Base-by-base conservation (phyloP, 2,888 invertebrate genomes). In the Coecobrya sp. region DNA sequence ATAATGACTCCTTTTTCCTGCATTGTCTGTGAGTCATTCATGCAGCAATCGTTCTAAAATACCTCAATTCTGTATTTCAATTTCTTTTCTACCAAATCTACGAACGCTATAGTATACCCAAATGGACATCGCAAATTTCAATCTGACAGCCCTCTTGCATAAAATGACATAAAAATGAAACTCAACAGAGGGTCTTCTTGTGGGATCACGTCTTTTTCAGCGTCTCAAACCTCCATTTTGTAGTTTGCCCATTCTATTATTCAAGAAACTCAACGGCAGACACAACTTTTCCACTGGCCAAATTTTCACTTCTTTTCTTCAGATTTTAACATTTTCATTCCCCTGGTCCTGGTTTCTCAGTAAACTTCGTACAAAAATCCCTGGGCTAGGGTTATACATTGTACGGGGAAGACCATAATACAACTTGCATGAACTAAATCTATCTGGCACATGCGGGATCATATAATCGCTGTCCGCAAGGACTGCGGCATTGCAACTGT, bases 81-180 rank as follows among this genome's bases (percentile, higher is more conserved):
- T 55, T n/a, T n/a, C 62, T 62, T 62, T 62, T 8, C 7, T 8
- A 62, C 62, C 62, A 19, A 62, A 62, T 25, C 10, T 5, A 25
- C 25, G 62, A 62, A 25, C 62, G 7, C 8, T 62, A 10, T 62
- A 11, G n/a, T n/a, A n/a, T 25, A 19, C 10, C n/a, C n/a, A n/a
- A n/a, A 4, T 5, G 55, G 10, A 65, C 62, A 65, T 25, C 22
- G 25, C 7, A 10, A 5, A 65, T 22, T 27, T 11, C 27, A 19
- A 65, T 65, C 62, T 10, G 11, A 65, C 22, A 65, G 25, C 62
- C 13, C 62, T 25, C 3, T 25, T n/a, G 7, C 27, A 11, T 25
- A 11, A 65, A 65, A 65, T 65, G 62, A 22, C 73, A 76, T 76
- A 45, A 76, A 76, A 76, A 76, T 45, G 73, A 42, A 76, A 45